Evolutionary conservation across 2,113 vertebrate species (phyloP).

Genomic region (Brachyhypopomus occidentalis): DNA sequence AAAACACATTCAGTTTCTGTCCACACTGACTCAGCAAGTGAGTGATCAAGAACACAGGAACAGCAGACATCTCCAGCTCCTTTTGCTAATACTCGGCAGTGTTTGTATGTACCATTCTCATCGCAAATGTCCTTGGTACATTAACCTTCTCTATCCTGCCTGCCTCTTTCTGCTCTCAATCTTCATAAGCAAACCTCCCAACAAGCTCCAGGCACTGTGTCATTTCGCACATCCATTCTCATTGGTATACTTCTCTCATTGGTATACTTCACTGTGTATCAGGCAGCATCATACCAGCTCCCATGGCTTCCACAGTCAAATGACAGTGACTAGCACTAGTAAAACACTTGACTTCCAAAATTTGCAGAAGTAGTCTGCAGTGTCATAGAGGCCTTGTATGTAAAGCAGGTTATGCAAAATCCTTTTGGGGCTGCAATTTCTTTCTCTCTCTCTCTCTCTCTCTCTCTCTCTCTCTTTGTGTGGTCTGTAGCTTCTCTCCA

Average conservation of each 20-base stretch:
- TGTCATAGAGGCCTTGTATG: not conserved
- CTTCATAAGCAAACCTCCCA: not conserved
- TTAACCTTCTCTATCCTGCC: not conserved
- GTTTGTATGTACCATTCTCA: not conserved
- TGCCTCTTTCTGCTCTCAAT: not conserved
- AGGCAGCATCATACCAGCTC: not conserved
- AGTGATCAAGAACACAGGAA: not conserved
- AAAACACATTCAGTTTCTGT: not conserved
- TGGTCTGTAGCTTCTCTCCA: conserved; percentile 49
- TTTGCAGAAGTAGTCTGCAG: not conserved
- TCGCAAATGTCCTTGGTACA: not conserved
- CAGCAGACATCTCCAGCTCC: not conserved
- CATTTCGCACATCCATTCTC: conserved; percentile 27
- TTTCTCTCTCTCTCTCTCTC: conserved; percentile 26
- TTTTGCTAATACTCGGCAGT: not conserved
- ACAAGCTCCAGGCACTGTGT: not conserved
- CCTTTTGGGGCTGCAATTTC: conserved; percentile 23
- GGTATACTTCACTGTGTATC: not conserved
- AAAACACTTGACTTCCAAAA: not conserved
- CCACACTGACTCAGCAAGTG: conserved; percentile 10
- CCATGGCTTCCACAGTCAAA: not conserved
- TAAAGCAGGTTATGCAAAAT: conserved; percentile 42
- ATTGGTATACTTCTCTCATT: conserved; percentile 9
- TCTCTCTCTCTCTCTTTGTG: conserved; percentile 21
- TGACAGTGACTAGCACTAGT: not conserved